Evolutionary conservation across 2,113 vertebrate genomes (phyloP).

Genomic region (Antechinus flavipes): DNA sequence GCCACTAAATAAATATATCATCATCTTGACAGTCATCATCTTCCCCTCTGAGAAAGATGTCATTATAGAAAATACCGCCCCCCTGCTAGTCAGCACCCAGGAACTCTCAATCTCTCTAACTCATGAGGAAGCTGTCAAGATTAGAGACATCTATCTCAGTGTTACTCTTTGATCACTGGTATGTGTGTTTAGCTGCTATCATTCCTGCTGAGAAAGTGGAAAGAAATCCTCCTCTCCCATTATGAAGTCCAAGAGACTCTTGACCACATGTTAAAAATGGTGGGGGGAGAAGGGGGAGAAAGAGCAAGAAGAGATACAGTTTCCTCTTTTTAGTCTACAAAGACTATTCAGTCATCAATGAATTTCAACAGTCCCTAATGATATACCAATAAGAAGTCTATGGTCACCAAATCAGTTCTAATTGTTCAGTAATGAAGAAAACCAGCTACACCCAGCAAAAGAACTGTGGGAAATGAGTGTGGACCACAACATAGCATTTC

Average conservation of each 20-base stretch:
- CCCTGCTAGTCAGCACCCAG: background rate
- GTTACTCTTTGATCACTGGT: background rate
- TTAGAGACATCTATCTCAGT: background rate
- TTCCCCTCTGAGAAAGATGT: background rate
- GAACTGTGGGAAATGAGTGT: no score
- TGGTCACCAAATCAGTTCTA: background rate
- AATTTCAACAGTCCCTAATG: background rate
- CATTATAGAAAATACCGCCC: background rate
- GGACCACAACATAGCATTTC: no score
- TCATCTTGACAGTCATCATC: background rate
- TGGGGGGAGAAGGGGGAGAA: no score
- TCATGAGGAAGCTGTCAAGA: background rate
- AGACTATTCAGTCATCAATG: background rate
- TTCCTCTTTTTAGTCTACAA: background rate
- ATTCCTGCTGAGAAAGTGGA: background rate
- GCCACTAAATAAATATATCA: background rate
- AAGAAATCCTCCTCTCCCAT: background rate
- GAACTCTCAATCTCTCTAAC: background rate
- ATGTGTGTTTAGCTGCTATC: background rate
- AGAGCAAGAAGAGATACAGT: background rate
- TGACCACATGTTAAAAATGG: background rate
- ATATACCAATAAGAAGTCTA: background rate
- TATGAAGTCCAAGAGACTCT: background rate
- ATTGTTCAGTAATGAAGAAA: no score
- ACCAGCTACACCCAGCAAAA: no score